Percentiles rank a stretch among this genome's conserved stretches.
Conservation (phyloP, 2,888 invertebrate species). For the Lamellibrachia satsuma region DNA sequence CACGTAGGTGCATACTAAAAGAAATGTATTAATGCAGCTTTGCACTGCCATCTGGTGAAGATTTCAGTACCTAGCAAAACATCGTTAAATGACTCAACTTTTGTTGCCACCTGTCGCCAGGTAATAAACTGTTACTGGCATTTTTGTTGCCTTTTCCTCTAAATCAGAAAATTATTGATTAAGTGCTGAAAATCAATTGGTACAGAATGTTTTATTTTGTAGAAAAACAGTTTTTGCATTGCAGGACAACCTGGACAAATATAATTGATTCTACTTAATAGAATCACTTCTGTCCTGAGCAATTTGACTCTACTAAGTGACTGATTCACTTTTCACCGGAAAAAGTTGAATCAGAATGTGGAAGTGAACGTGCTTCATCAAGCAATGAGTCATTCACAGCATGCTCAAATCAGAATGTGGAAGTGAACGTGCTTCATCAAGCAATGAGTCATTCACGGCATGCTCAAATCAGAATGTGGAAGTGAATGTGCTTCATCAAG, state of each 20-base stretch:
- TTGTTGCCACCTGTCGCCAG: not conserved
- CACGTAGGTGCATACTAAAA: too few species aligned
- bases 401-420: not conserved
- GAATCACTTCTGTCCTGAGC: not conserved
- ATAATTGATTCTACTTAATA: not conserved
- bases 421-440: too few species aligned
- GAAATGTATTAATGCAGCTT: not conserved
- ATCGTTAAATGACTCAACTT: not conserved
- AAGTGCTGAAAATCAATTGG: not conserved
- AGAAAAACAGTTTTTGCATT: not conserved
- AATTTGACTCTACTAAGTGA: not conserved
- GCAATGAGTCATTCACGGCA: not conserved
- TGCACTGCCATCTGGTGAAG: not conserved
- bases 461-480: not conserved
- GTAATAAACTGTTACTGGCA: not conserved
- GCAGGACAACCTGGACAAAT: not conserved
- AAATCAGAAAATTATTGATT: not conserved
- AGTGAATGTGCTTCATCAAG: too few species aligned
- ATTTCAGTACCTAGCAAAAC: not conserved
- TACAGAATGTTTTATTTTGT: not conserved
- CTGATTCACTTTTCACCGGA: too few species aligned
- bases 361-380: too few species aligned
- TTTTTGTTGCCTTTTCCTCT: not conserved
- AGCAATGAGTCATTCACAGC: not conserved
- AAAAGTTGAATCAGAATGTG: too few species aligned